Evolutionary conservation across 2,797 vertebrate species (phyloP).

Genomic region (Rhyacichthys aspro): DNA sequence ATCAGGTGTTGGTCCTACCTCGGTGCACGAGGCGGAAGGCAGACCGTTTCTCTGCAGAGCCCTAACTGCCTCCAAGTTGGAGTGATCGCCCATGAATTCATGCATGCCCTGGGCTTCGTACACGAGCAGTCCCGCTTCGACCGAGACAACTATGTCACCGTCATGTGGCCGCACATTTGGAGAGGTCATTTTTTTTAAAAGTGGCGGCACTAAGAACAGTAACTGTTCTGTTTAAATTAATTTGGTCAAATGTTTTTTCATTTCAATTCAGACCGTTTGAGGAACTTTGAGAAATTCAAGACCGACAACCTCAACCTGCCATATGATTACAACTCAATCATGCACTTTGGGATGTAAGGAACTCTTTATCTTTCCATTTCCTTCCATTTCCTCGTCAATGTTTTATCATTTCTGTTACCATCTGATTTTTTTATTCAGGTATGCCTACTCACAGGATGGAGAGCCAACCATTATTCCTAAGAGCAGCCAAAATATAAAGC

Average conservation of each 20-base stretch:
- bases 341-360: constrained; percentile 90
- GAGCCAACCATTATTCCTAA: constrained; percentile 79
- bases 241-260: background rate
- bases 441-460: constrained; percentile 79
- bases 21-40: constrained; percentile 83
- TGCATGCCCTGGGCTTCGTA: constrained; percentile 88
- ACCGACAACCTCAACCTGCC: constrained; percentile 82
- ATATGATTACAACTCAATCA: constrained; percentile 89
- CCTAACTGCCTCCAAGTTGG: constrained; percentile 82
- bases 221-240: too few species aligned
- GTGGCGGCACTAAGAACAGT: background rate
- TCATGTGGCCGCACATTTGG: constrained; percentile 88
- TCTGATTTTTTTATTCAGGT: constrained; percentile 56
- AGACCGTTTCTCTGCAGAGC: constrained; percentile 83
- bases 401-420: background rate
- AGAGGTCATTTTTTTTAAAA: constrained; percentile 82
- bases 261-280: constrained; percentile 73
- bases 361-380: background rate
- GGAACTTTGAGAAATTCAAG: constrained; percentile 88
- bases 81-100: constrained; percentile 88
- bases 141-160: constrained; percentile 87
- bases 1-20: constrained; percentile 85
- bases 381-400: background rate
- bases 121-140: constrained; percentile 90
- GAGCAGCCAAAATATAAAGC: constrained; percentile 55